Evolutionary conservation across 2,797 vertebrate species (phyloP), one percentile per base, ranked within the genome.

Genomic region (Malacoraja senta): DNA sequence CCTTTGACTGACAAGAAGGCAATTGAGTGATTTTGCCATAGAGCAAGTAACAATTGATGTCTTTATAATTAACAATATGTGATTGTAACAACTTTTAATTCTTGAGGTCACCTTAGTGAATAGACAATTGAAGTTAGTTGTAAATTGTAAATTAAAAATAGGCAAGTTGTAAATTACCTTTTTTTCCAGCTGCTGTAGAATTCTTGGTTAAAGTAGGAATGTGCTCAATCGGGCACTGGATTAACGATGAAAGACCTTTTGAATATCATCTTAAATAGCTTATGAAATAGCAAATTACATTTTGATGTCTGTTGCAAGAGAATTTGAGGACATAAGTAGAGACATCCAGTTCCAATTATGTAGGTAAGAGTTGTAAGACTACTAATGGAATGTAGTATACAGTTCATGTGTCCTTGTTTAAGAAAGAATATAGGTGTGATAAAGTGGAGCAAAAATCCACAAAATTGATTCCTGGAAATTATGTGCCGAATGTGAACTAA

Each of bases 41-140:
- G 32, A 68, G 12, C 4, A 17, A 68, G 86, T 32, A 68, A 90
- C 61, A 68, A n/a, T 68, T 90, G 63, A 3, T 35, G 32, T 90
- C 74, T 94, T 95, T 95, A 95, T 94, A 53, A 94, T 95, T 95
- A 7, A 95, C 95, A 93, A 93, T 95, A 94, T 93, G 93, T 96
- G 96, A 97, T 95, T 96, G 96, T 96, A 97, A 98, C 98, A 97
- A 96, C 96, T 95, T 96, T 94, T 96, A 96, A 97, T 96, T 96
- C 95, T 96, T 95, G 94, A 95, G 95, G 94, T 96, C 97, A 97
- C 97, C 96, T 97, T 98, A 97, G 96, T 93, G 93, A 95, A n/a
- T 94, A 95, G 96, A 96, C 96, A 97, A 95, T 95, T 95, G 96
- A 97, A 97, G 96, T 97, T 96, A 97, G 44, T 53, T 95, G 95